A percentile compares a stretch with the other conserved stretches of the same genome.
These are phyloP conservation scores for Sinhomidia bicolor DNA, from an alignment of 2,888 invertebrate genomes.

Conservation along the genomic window DNA sequence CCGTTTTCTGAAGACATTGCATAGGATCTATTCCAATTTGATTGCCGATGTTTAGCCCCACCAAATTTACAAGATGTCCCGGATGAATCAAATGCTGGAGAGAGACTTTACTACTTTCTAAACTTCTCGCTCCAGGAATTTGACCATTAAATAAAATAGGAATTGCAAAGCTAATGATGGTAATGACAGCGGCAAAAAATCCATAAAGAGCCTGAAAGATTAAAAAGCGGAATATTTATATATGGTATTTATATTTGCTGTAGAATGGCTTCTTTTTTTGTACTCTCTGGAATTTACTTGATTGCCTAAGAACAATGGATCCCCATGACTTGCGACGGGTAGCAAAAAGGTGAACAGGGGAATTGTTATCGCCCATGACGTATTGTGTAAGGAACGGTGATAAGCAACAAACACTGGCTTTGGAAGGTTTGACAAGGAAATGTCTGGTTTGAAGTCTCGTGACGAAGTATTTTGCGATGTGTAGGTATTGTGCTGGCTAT, in stretches of 20 bases:
- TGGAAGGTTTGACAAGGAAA: background rate
- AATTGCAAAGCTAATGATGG: slow-evolving; percentile 54
- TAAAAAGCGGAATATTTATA: no score
- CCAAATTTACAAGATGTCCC: slow-evolving; percentile 63
- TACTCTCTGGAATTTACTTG: slow-evolving; percentile 68
- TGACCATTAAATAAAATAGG: slow-evolving; percentile 69
- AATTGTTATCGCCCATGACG: slow-evolving; percentile 75
- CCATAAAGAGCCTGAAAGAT: slow-evolving; percentile 71
- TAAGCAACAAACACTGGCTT: slow-evolving; percentile 66
- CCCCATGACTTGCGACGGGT: slow-evolving; percentile 53
- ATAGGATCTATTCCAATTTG: slow-evolving; percentile 70
- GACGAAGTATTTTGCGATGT: background rate
- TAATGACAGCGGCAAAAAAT: slow-evolving; percentile 61
- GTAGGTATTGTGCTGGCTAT: background rate
- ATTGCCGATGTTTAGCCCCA: slow-evolving; percentile 59
- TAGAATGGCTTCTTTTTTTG: no score
- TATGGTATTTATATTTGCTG: no score
- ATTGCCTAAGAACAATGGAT: slow-evolving; percentile 68
- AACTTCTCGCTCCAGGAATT: slow-evolving; percentile 40
- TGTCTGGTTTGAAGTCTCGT: background rate
- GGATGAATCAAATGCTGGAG: slow-evolving; percentile 63
- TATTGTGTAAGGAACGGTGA: slow-evolving; percentile 67
- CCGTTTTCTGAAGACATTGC: slow-evolving; percentile 73
- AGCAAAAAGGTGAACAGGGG: slow-evolving; percentile 75
- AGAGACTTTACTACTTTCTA: slow-evolving; percentile 46